phyloP scores from a whole-genome alignment of 53 echinoderm and acorn worm genomes.

The Mesocentrotus franciscanus region DNA sequence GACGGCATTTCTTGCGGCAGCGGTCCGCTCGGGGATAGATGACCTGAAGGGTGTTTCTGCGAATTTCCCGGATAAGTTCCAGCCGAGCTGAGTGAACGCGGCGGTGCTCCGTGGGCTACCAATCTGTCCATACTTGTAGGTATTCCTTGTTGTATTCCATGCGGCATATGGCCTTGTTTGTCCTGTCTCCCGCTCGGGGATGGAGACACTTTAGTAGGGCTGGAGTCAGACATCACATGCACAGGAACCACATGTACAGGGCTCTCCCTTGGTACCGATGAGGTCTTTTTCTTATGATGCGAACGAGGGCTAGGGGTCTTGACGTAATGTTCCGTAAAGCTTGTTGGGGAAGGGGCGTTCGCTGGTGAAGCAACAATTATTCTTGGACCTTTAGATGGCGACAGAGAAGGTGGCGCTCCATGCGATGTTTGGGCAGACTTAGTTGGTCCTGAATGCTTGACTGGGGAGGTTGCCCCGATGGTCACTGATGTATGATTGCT shows the following conservation, averaged over 20 bases:
- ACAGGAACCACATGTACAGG: background rate
- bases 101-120: constrained; percentile 1
- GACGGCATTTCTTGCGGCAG: background rate
- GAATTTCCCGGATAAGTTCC: background rate
- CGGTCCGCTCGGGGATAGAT: background rate
- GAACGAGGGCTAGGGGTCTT: background rate
- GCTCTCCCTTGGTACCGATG: background rate
- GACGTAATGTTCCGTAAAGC: background rate
- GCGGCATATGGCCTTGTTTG: background rate
- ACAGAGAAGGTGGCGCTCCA: background rate
- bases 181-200: background rate
- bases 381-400: background rate
- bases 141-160: background rate
- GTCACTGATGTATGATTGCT: background rate
- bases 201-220: constrained; percentile 17
- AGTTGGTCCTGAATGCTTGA: background rate
- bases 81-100: background rate
- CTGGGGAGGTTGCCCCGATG: background rate
- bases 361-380: background rate
- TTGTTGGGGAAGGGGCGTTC: background rate
- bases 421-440: background rate
- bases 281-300: constrained; percentile 28
- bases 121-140: constrained; percentile 1
- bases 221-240: background rate
- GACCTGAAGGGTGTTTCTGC: constrained; percentile 8